These are phyloP conservation scores for Macrophya annulata DNA, from an alignment of 2,888 invertebrate genomes.

Conservation along the genomic window DNA sequence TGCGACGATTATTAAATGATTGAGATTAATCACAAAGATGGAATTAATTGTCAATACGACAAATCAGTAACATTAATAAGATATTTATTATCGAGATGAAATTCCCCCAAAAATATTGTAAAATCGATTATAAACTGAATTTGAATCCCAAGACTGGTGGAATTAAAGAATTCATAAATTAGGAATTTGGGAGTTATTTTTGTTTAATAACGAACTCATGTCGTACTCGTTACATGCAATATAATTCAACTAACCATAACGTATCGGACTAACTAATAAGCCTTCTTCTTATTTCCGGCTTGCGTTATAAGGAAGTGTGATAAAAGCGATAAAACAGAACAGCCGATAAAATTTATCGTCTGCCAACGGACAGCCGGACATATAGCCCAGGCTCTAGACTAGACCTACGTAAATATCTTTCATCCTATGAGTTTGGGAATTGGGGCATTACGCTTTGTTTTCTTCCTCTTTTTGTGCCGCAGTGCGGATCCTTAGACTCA, in stretches of 20 bases:
- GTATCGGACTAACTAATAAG: not conserved
- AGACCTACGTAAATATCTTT: conserved; percentile 40
- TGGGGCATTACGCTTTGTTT: conserved; percentile 36
- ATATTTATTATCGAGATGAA: not conserved
- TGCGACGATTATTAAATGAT: not conserved
- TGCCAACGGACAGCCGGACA: conserved; percentile 27
- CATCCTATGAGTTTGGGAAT: conserved; percentile 12
- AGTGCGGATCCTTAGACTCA: conserved; percentile 43
- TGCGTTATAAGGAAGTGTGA: conserved; percentile 51
- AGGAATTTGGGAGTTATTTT: not conserved
- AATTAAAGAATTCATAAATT: not conserved
- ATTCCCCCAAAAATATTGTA: not conserved
- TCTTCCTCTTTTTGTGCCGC: conserved; percentile 34
- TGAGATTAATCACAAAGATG: not conserved
- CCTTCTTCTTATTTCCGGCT: not conserved
- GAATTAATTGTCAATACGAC: not conserved
- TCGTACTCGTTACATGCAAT: not conserved
- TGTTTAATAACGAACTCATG: not conserved
- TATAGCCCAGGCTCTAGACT: conserved; percentile 15
- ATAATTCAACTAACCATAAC: not conserved
- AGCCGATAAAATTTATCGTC: conserved; percentile 53
- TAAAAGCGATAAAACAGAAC: conserved; percentile 36
- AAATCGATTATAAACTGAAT: not conserved
- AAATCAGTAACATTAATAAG: too few species aligned
- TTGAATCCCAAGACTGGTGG: not conserved